A percentile compares a stretch with the other conserved stretches of the same genome.
Evolutionary conservation across 2,113 vertebrate genomes (phyloP).

Genomic region (Setophaga kirtlandii): DNA sequence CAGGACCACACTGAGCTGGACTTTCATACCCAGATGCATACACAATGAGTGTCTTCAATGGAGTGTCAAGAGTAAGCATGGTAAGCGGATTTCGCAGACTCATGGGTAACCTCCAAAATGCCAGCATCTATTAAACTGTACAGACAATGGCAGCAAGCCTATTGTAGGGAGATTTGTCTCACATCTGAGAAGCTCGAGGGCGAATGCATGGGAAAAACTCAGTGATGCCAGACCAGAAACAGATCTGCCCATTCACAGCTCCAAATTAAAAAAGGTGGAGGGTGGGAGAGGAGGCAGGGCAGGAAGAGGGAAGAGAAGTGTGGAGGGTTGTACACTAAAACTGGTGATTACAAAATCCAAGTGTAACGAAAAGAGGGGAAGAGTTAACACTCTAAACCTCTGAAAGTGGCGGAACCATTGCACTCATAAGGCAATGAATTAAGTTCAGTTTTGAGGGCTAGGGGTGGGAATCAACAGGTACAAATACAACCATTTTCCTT

Average conservation of each 20-base stretch:
- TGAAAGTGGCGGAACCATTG: constrained; percentile 65
- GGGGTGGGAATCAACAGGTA: constrained; percentile 59
- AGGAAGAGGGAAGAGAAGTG: constrained; percentile 48
- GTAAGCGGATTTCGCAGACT: constrained; percentile 80
- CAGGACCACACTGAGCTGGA: constrained; percentile 82
- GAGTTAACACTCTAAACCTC: constrained; percentile 53
- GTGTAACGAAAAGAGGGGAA: constrained; percentile 53
- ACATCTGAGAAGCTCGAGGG: constrained; percentile 83
- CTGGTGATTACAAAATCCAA: constrained; percentile 58
- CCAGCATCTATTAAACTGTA: constrained; percentile 90
- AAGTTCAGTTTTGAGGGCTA: constrained; percentile 75
- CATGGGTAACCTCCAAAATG: constrained; percentile 86
- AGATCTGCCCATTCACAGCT: constrained; percentile 87
- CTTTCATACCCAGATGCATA: constrained; percentile 82
- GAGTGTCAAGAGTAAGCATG: constrained; percentile 82
- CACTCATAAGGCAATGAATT: constrained; percentile 70
- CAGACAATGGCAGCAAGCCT: constrained; percentile 89
- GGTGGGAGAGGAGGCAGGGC: constrained; percentile 20
- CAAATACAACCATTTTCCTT: constrained; percentile 70
- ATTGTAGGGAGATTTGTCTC: constrained; percentile 88
- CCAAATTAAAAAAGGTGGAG: constrained; percentile 73
- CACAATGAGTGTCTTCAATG: constrained; percentile 84
- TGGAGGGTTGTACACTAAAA: constrained; percentile 62
- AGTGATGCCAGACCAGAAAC: constrained; percentile 89
- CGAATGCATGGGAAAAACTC: constrained; percentile 91